phyloP scores from a whole-genome alignment of 2,888 invertebrate species.

The Cephus pulcher region DNA sequence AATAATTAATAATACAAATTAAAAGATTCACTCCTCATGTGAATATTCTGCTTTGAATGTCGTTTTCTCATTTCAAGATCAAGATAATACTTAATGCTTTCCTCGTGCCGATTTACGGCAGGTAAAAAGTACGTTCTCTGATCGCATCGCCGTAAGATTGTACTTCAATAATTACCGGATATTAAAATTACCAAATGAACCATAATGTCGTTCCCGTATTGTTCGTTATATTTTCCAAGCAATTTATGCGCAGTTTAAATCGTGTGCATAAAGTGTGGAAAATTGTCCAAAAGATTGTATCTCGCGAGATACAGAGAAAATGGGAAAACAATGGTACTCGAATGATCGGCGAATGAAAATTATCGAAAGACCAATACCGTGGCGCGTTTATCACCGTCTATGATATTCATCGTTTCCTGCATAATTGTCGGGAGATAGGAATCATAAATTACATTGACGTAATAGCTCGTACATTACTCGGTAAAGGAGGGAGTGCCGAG shows the following conservation, averaged over 20 bases:
- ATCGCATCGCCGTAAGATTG: not conserved
- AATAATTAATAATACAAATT: not conserved
- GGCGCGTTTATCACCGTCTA: not conserved
- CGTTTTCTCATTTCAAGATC: too few species aligned
- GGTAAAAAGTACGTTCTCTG: too few species aligned
- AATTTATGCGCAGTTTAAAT: not conserved
- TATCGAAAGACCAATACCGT: slow-evolving; percentile 3
- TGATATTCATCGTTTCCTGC: not conserved
- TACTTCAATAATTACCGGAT: not conserved
- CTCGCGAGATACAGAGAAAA: slow-evolving; percentile 69
- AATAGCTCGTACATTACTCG: not conserved
- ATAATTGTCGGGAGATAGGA: not conserved
- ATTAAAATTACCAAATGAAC: not conserved
- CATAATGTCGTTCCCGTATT: not conserved
- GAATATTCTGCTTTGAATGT: too few species aligned
- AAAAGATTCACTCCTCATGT: not conserved
- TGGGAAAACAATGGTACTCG: slow-evolving; percentile 52
- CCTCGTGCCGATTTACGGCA: too few species aligned
- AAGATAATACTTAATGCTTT: too few species aligned
- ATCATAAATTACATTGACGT: not conserved
- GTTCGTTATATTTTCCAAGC: not conserved
- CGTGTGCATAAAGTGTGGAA: not conserved
- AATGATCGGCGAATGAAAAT: not conserved
- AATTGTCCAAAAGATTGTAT: not conserved
- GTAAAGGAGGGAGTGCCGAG: not conserved